Base-by-base conservation (phyloP, 2,797 vertebrate species). In the Poecilia picta region DNA sequence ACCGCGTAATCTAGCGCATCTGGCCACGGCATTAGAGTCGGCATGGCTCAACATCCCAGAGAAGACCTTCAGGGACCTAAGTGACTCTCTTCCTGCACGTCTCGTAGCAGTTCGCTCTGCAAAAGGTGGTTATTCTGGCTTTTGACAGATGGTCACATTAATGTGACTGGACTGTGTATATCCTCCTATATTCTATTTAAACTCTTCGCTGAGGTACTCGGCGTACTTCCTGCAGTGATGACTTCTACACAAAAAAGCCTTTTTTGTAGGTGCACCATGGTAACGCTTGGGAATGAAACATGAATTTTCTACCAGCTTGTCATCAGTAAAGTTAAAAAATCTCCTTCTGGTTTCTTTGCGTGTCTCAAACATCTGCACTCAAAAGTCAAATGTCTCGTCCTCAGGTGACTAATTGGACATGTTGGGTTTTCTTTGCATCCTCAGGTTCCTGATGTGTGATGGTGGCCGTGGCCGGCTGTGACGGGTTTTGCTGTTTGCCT, bases 391-490 rank as follows among this genome's bases (percentile, higher is more conserved):
- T 45, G 39, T 28, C 25, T 25, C 2, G 25, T 71, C 5, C 41
- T n/a, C 23, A 28, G 12, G 66, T 43, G 12, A 41, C 66, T 70
- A 7, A 70, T 25, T 11, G 11, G 8, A 49, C 33, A n/a, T 16
- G 11, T n/a, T 59, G 2, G 11, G 10, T 62, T 75, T 47, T 25
- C n/a, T 47, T 31, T 46, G 11, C 57, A 2, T 31, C 72, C 59
- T 62, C 83, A 96, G 95, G 94, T 92, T 94, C 92, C 91, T 93
- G 95, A 93, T 96, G 95, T 96, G 95, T 95, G 95, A 96, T 96
- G 95, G 94, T 89, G 94, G 94, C 90, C 88, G 88, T 72, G 92
- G 93, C 86, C 91, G 93, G 94, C 94, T 95, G 92, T 96, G 95
- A 95, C 84, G 93, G 92, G 80, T 87, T 89, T 92, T 95, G 93